Conservation (phyloP, 2,888 invertebrate species). For the Drosophila subquinaria region DNA sequence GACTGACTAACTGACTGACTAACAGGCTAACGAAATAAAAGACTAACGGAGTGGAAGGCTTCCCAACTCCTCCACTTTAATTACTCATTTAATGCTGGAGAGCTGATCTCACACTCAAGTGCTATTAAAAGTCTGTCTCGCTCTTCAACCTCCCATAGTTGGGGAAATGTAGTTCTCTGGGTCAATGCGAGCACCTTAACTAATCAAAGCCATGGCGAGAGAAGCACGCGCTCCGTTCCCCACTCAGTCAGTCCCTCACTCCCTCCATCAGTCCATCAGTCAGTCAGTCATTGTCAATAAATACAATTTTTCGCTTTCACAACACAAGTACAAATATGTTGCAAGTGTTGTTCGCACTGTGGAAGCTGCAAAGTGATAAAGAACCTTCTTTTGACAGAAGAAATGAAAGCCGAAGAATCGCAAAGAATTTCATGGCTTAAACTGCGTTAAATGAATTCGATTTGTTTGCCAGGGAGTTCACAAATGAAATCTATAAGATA, state of each 20-base stretch:
- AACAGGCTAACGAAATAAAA: conserved; percentile 36
- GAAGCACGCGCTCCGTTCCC: conserved; percentile 25
- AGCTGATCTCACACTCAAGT: conserved; percentile 51
- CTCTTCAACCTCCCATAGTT: conserved; percentile 19
- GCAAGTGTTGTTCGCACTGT: conserved; percentile 51
- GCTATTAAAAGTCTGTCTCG: conserved; percentile 42
- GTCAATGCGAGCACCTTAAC: conserved; percentile 78
- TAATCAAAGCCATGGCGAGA: conserved; percentile 61
- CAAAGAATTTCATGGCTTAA: conserved; percentile 41
- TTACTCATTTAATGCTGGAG: conserved; percentile 63
- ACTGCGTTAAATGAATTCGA: conserved; percentile 63
- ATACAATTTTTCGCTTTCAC: conserved; percentile 62
- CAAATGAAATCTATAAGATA: conserved; percentile 25
- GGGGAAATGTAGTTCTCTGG: conserved; percentile 75
- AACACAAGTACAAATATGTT: conserved; percentile 34
- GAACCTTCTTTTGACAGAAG: conserved; percentile 34
- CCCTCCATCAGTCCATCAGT: not conserved
- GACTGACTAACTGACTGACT: conserved; percentile 49
- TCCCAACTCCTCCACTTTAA: conserved; percentile 60
- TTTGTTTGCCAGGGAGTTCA: conserved; percentile 35
- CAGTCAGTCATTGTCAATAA: conserved; percentile 55
- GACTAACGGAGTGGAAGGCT: conserved; percentile 37
- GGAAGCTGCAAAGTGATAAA: conserved; percentile 25
- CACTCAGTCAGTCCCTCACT: conserved; percentile 17
- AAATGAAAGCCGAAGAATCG: conserved; percentile 50